These are phyloP conservation scores for Drosophila willistoni DNA, from an alignment of 1,140 invertebrate genomes.

Conservation along the genomic window DNA sequence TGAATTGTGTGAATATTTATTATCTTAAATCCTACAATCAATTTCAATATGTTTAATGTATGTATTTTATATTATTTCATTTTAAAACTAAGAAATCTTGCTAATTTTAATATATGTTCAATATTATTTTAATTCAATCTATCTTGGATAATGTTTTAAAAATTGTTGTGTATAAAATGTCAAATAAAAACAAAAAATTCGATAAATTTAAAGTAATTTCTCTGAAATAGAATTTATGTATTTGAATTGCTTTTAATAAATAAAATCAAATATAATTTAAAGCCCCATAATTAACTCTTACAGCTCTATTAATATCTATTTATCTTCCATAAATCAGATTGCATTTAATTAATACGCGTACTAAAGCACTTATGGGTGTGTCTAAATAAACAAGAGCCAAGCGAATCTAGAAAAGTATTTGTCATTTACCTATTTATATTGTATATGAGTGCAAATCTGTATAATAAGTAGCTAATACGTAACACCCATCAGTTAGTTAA, in stretches of 20 bases:
- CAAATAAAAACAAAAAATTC: constrained; percentile 14
- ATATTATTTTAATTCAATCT: constrained; percentile 27
- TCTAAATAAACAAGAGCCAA: neutral
- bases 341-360: no score
- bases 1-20: constrained; percentile 24
- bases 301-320: no score
- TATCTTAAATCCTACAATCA: constrained; percentile 19
- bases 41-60: constrained; percentile 38
- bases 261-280: no score
- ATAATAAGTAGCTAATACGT: constrained; percentile 19
- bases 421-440: neutral
- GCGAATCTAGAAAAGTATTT: neutral
- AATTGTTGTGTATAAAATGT: constrained; percentile 25
- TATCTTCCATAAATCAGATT: no score
- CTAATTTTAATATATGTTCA: neutral
- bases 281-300: no score
- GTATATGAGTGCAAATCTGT: constrained; percentile 8
- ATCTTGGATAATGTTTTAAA: constrained; percentile 22
- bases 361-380: neutral
- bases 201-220: constrained; percentile 9
- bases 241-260: no score
- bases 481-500: constrained; percentile 3
- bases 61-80: constrained; percentile 43
- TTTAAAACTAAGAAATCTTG: constrained; percentile 18
- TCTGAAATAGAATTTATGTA: neutral